Conservation (phyloP, 2,113 vertebrate species). For the Pomatostomus ruficeps region DNA sequence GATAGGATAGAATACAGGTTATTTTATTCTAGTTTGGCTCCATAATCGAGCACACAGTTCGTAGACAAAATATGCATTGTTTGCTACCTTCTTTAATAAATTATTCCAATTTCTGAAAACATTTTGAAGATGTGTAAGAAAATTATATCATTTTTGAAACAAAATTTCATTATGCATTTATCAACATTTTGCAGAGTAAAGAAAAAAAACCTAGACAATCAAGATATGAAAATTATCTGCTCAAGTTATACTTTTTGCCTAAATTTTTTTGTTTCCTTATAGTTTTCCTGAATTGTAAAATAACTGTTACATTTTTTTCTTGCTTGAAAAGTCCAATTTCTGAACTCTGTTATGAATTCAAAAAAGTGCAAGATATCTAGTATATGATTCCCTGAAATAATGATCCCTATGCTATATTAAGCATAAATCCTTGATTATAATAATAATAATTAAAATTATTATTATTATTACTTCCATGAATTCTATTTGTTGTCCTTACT, state of each 20-base stretch:
- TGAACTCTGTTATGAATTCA: not conserved
- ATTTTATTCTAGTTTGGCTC: not conserved
- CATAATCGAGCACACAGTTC: not conserved
- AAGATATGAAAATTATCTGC: not conserved
- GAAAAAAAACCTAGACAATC: not conserved
- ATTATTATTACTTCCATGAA: not conserved
- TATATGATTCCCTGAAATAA: not conserved
- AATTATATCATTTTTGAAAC: not conserved
- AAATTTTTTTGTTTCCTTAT: not conserved
- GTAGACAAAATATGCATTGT: fast-evolving
- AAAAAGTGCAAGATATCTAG: not conserved
- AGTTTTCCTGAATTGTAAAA: not conserved
- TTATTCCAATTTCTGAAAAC: not conserved
- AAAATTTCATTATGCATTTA: not conserved
- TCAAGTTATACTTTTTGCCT: not conserved
- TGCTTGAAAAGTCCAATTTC: not conserved
- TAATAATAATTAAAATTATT: not conserved
- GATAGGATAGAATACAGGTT: not conserved
- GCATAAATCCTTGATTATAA: not conserved
- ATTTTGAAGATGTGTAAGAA: not conserved
- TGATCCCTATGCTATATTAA: not conserved
- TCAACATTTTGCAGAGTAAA: not conserved
- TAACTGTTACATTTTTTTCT: not conserved
- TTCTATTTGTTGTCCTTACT: not conserved
- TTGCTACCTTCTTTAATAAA: not conserved